phyloP scores from a whole-genome alignment of 2,797 vertebrate species.

The Sphenodon punctatus region DNA sequence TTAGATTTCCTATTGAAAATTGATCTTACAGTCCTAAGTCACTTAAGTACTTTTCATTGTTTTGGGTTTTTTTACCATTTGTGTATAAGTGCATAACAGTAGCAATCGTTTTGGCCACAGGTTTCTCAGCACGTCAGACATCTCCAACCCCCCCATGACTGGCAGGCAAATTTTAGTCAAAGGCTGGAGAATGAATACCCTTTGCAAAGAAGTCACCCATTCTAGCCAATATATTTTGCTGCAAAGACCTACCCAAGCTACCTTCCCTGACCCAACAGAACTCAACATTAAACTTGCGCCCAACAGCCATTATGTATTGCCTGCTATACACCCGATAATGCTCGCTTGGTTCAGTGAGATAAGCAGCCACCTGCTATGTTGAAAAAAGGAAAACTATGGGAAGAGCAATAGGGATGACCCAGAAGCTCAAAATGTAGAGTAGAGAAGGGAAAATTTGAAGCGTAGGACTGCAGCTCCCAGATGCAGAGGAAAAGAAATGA shows the following conservation, averaged over 20 bases:
- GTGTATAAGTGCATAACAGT: accelerated
- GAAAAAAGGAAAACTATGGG: background rate
- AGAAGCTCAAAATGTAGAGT: background rate
- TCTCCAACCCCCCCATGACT: background rate
- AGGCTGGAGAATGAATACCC: background rate
- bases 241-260: background rate
- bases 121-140: accelerated
- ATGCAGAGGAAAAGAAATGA: background rate
- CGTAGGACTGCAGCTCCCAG: background rate
- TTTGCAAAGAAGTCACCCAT: accelerated
- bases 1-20: too few species aligned
- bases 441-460: background rate
- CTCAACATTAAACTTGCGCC: background rate
- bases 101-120: accelerated
- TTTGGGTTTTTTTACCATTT: background rate
- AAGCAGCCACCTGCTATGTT: background rate
- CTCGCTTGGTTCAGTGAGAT: accelerated
- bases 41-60: too few species aligned
- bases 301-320: too few species aligned
- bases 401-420: accelerated
- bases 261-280: background rate
- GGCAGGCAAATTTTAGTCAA: background rate
- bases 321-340: too few species aligned
- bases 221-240: too few species aligned
- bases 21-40: too few species aligned